Evolutionary conservation across 2,797 vertebrate species (phyloP), one percentile per base, ranked within the genome.

Genomic region (Dendrocincla tyrannina): DNA sequence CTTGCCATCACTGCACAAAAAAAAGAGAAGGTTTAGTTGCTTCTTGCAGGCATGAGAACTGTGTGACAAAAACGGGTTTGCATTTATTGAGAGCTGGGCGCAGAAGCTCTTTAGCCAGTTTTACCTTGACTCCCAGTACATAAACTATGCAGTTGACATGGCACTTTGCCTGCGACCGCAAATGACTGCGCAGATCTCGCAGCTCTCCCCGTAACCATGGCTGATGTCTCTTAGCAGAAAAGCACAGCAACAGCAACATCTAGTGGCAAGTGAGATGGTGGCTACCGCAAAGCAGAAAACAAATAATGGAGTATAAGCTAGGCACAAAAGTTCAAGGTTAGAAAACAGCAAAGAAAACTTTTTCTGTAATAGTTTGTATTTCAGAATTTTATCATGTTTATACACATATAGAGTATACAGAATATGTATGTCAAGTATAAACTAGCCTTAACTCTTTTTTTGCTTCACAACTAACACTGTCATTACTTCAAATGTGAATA

Each of bases 1-100:
- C 10, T 0, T 0, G 0, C 28, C n/a, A 30, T 33, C 7, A 1
- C 0, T 3, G 17, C 39, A 24, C 13, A 5, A 2, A 13, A 47
- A 41, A 46, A 46, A 19, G 19, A 13, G 15, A 50, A 39, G 20
- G 14, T 2, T 70, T 64, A 56, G 10, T 7, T 80, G 18, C 5
- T 64, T 42, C 50, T 44, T 17, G 24, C 1, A 0, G 1, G 0
- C 1, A 0, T 10, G 28, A 53, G 9, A 14, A 19, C 35, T 42
- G 28, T 0, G 1, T 37, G 46, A 78, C 7, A 50, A 42, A 64
- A 74, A 5, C 0, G 1, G 5, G 5, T 44, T 77, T 63, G 30
- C 17, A 13, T 66, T 80, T 64, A 70, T 2, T 33, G 58, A 74
- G 10, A 70, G 19, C 32, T 52, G 32, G 41, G 18, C 0, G 5